Base-by-base conservation (phyloP, 2,113 vertebrate genomes). In the Planiliza haematocheilus region DNA sequence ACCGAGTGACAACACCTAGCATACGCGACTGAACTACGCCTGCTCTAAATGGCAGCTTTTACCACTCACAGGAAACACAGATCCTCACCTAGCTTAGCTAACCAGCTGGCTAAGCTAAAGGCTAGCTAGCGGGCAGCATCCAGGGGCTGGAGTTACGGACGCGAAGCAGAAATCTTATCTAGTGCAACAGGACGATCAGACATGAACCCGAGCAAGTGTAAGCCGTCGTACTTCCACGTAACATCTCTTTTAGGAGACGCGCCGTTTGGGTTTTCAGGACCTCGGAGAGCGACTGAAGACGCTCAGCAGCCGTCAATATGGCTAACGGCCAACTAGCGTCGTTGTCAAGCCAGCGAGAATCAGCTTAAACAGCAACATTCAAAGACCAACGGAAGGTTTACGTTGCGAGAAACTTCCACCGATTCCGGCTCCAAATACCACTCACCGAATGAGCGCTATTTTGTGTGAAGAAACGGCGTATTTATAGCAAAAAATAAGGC, bases 271-370 rank as follows among this genome's bases (percentile, higher is more conserved):
- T 16, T 86, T 89, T 87, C 89, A 92, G 91, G 1, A 92, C 91
- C 90, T 72, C 70, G 90, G 91, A 91, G 34, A 92, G 91, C 82
- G n/a, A n/a, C n/a, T n/a, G n/a, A n/a, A n/a, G n/a, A n/a, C n/a
- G n/a, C n/a, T n/a, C n/a, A n/a, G n/a, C n/a, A n/a, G n/a, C n/a
- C n/a, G 83, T 75, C 59, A 84, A 81, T 52, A 75, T 43, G 69
- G 90, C 83, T 88, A 83, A 77, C 70, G 34, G 53, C 16, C 43
- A n/a, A 17, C n/a, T 42, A 52, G 41, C 64, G 17, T 0, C 20
- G 59, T 3, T 65, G 70, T 53, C 70, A 64, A 71, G 61, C 48
- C 10, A 34, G 72, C 55, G 7, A 39, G 1, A 48, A 0, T 16
- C 18, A 45, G 43, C 58, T 50, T 52, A 21, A 11, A 18, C n/a